Conservation (phyloP, 2,113 vertebrate species). For the Acrocephalus arundinaceus region DNA sequence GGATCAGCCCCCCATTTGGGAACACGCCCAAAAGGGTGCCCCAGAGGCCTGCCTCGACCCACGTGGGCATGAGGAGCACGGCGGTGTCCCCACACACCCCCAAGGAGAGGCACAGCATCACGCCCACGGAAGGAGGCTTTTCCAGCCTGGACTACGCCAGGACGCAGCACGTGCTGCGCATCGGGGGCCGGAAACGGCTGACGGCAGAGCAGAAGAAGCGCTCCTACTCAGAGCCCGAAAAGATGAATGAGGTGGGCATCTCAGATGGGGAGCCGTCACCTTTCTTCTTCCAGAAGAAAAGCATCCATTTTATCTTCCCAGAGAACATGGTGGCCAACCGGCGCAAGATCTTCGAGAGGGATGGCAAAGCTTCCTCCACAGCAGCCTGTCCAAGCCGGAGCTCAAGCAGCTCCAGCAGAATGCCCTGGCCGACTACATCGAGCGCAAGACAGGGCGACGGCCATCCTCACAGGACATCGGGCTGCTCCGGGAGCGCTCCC, state of each 20-base stretch:
- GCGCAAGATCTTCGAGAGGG: constrained; percentile 87
- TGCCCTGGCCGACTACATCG: constrained; percentile 86
- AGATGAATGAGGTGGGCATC: constrained; percentile 90
- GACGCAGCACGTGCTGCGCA: constrained; percentile 65
- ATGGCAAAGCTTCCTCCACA: constrained; percentile 63
- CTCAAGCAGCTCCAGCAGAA: constrained; percentile 91
- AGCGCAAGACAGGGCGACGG: constrained; percentile 83
- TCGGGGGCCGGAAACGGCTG: constrained; percentile 86
- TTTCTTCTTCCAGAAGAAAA: constrained; percentile 63
- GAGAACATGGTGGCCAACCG: constrained; percentile 87
- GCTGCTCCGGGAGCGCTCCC: constrained; percentile 70
- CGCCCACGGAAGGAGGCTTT: constrained; percentile 66
- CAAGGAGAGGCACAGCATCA: constrained; percentile 84
- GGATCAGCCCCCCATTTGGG: constrained; percentile 65
- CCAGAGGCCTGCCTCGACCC: constrained; percentile 77
- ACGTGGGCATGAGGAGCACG: constrained; percentile 54
- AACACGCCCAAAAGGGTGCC: constrained; percentile 51
- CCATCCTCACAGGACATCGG: constrained; percentile 56
- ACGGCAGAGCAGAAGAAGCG: constrained; percentile 89
- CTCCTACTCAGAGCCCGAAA: constrained; percentile 94
- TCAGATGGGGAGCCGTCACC: constrained; percentile 66
- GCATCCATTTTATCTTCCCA: constrained; percentile 58
- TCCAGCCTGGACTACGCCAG: constrained; percentile 18
- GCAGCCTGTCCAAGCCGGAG: constrained; percentile 77
- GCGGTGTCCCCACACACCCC: constrained; percentile 80